A percentile compares a stretch with the other conserved stretches of the same genome.
Evolutionary conservation across 2,113 vertebrate genomes (phyloP).

Genomic region (Leucosticte australis): DNA sequence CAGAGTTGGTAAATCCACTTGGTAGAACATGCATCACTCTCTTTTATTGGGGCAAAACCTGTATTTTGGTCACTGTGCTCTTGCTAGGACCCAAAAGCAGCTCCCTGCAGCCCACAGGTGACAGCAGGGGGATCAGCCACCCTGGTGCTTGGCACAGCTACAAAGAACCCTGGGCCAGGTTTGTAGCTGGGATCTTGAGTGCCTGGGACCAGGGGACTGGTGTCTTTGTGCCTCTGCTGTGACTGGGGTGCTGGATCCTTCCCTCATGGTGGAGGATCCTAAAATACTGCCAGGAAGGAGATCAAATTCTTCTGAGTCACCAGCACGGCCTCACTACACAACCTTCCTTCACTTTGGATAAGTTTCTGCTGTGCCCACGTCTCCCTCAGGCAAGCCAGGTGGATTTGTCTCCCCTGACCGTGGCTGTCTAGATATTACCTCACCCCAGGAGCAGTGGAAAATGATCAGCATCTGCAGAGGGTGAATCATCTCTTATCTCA

Average conservation of each 20-base stretch:
- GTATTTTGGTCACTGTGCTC: background rate
- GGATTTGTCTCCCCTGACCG: background rate
- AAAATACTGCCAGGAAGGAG: background rate
- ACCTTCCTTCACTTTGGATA: background rate
- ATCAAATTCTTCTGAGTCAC: background rate
- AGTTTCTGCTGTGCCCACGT: background rate
- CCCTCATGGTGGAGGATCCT: background rate
- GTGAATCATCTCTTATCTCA: conserved; percentile 30
- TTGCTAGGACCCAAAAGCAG: background rate
- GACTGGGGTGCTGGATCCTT: background rate
- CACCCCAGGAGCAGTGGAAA: background rate
- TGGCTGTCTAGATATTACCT: background rate
- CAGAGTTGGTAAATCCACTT: background rate
- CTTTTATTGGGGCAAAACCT: background rate
- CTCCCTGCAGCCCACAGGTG: background rate
- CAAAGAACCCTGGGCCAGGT: background rate
- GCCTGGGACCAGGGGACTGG: background rate
- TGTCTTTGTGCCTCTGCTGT: background rate
- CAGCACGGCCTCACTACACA: background rate
- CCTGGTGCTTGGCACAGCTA: background rate
- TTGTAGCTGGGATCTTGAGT: background rate
- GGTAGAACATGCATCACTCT: background rate
- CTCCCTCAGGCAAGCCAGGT: conserved; percentile 17
- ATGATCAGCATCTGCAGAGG: background rate
- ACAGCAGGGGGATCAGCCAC: accelerated